These are phyloP conservation scores for Mionectes macconnelli DNA, from an alignment of 2,113 vertebrate genomes.

Conservation along the genomic window DNA sequence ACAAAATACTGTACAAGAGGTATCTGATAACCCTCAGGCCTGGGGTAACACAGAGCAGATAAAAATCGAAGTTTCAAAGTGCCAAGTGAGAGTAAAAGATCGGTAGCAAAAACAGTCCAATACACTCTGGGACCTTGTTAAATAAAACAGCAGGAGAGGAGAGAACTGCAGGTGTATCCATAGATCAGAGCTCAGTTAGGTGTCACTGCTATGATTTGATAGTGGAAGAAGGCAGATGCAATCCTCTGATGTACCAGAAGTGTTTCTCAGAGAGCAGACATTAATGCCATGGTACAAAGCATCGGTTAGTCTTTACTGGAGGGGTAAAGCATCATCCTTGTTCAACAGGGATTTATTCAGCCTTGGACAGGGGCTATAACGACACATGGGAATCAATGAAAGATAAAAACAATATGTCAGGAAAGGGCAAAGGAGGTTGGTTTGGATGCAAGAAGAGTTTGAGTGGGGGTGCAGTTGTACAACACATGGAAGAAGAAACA, in stretches of 20 bases:
- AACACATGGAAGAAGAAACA: not conserved
- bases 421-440: not conserved
- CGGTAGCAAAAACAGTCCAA: not conserved
- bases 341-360: not conserved
- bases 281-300: not conserved
- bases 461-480: not conserved
- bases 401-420: not conserved
- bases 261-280: not conserved
- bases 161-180: not conserved
- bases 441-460: not conserved
- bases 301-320: not conserved
- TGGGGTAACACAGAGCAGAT: not conserved
- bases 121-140: not conserved
- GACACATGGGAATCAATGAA: not conserved
- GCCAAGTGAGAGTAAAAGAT: not conserved
- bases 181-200: not conserved
- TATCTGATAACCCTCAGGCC: not conserved
- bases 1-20: not conserved
- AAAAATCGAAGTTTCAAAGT: not conserved
- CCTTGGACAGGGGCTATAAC: not conserved
- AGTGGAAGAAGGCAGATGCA: not conserved
- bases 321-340: not conserved
- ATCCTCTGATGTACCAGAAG: not conserved
- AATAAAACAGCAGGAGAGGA: not conserved
- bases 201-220: not conserved